phyloP scores from a whole-genome alignment of 1,140 invertebrate genomes.

The Sarcophaga bullata region DNA sequence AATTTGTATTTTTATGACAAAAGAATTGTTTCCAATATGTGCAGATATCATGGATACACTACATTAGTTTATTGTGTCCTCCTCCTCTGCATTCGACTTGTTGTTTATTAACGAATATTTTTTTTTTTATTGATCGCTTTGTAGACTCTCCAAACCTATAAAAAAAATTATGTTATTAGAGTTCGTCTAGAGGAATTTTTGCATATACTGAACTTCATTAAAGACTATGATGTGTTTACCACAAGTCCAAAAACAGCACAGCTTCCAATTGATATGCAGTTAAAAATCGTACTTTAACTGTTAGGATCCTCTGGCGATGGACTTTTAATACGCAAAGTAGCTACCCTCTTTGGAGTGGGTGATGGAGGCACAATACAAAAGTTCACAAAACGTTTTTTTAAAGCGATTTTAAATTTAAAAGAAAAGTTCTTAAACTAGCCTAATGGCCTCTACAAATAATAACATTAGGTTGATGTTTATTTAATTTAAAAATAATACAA shows the following conservation, averaged over 20 bases:
- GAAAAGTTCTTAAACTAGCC: constrained; percentile 16
- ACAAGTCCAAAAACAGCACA: neutral
- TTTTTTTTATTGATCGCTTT: too few relatives aligned
- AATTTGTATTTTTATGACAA: too few relatives aligned
- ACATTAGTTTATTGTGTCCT: too few relatives aligned
- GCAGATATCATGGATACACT: too few relatives aligned
- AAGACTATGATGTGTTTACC: constrained; percentile 28
- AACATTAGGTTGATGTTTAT: neutral
- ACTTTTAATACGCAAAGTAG: constrained; percentile 28
- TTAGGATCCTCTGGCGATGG: constrained; percentile 35
- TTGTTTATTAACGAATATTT: too few relatives aligned
- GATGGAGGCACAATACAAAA: constrained; percentile 34
- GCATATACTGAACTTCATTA: neutral
- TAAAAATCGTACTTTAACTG: constrained; percentile 41
- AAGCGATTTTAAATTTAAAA: too few relatives aligned
- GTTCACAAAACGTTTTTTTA: too few relatives aligned
- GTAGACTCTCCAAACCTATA: too few relatives aligned
- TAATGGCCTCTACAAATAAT: neutral
- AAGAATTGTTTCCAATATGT: too few relatives aligned
- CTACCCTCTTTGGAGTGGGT: constrained; percentile 35
- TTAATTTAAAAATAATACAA: neutral
- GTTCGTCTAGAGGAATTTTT: neutral
- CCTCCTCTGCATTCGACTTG: too few relatives aligned
- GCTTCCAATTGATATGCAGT: constrained; percentile 1
- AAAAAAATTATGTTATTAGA: neutral